phyloP scores from a whole-genome alignment of 2,888 invertebrate species.

The Trisateles emortualis region DNA sequence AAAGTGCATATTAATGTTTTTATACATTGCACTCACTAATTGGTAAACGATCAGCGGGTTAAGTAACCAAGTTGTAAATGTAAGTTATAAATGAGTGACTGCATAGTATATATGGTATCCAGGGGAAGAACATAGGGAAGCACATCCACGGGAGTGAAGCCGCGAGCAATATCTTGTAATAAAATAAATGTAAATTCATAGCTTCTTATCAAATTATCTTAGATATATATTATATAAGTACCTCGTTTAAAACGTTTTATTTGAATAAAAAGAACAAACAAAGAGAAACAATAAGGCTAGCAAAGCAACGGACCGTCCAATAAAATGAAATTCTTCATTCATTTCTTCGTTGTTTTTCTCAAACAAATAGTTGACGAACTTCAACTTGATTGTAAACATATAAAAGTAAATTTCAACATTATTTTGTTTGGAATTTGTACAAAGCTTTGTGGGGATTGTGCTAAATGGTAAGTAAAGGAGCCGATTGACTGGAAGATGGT shows the following conservation, averaged over 20 bases:
- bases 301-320: conserved; percentile 23
- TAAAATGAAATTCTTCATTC: conserved; percentile 35
- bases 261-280: conserved; percentile 16
- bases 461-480: conserved; percentile 23
- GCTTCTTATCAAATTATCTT: too few species aligned
- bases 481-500: not conserved
- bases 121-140: too few species aligned
- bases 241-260: not conserved
- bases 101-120: too few species aligned
- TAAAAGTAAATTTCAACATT: conserved; percentile 44
- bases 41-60: too few species aligned
- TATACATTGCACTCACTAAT: too few species aligned
- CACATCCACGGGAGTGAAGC: too few species aligned
- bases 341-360: conserved; percentile 45
- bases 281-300: conserved; percentile 16
- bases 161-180: too few species aligned
- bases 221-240: too few species aligned
- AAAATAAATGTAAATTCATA: too few species aligned
- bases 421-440: conserved; percentile 44
- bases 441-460: conserved; percentile 35
- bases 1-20: too few species aligned
- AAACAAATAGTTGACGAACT: conserved; percentile 50
- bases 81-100: too few species aligned
- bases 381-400: conserved; percentile 45
- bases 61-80: too few species aligned